phyloP scores from a whole-genome alignment of 2,888 invertebrate species.

The Synanthedon andrenaeformis region DNA sequence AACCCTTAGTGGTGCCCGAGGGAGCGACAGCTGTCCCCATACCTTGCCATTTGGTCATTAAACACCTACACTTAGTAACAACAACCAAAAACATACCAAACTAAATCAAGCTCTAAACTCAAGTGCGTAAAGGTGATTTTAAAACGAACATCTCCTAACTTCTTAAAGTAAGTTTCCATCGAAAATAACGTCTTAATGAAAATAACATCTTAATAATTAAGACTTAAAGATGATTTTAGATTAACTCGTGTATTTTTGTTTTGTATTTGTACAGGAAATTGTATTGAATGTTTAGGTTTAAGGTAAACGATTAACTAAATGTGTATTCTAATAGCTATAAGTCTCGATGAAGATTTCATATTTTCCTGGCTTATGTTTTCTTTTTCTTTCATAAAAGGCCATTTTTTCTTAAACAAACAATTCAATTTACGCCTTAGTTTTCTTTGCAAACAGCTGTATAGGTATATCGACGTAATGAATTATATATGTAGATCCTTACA shows the following conservation, averaged over 20 bases:
- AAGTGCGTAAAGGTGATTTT: not conserved
- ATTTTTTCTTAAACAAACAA: too few relatives aligned
- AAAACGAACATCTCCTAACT: not conserved
- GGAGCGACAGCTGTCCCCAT: conserved; percentile 65
- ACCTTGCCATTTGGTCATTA: conserved; percentile 50
- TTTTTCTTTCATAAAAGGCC: not conserved
- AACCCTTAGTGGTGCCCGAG: conserved; percentile 49
- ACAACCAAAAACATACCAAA: conserved; percentile 12
- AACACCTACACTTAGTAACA: conserved; percentile 46
- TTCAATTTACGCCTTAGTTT: too few relatives aligned
- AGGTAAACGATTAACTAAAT: conserved; percentile 21
- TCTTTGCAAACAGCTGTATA: too few relatives aligned
- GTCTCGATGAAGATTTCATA: too few relatives aligned
- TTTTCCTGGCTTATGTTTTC: not conserved
- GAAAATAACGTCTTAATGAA: too few relatives aligned
- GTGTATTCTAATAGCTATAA: not conserved
- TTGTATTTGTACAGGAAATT: conserved; percentile 29
- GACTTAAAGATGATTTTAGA: not conserved
- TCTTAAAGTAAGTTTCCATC: too few relatives aligned
- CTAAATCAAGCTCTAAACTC: conserved; percentile 19
- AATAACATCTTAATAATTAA: not conserved
- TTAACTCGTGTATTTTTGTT: not conserved
- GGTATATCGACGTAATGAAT: too few relatives aligned
- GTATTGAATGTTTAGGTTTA: conserved; percentile 33
- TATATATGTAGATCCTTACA: too few relatives aligned